Base-by-base conservation (phyloP, 2,113 vertebrate genomes). In the Pseudorhombus dupliciocellatus region DNA sequence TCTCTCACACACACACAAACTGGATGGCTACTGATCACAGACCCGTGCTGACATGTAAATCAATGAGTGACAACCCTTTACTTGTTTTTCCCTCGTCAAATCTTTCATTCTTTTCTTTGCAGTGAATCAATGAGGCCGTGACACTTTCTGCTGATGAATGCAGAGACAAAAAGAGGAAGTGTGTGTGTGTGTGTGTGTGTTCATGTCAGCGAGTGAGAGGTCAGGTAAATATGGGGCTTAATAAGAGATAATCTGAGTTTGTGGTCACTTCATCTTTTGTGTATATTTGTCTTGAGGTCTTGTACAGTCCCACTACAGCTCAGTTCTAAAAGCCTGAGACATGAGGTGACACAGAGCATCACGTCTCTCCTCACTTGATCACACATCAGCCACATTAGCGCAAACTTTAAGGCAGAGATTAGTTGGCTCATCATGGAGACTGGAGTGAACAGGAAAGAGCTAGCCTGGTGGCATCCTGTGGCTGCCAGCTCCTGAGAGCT, bases 61-160 rank as follows among this genome's bases (percentile, higher is more conserved):
- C 66, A 67, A 78, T 77, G 65, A 68, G 28, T 75, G 34, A 72
- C 68, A 59, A 69, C 30, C 56, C 28, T 20, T 61, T 61, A 73
- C 74, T 80, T 44, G 18, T 63, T 72, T 54, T 70, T 31, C 44
- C 58, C 9, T 40, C 9, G 1, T 62, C 75, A 59, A 31, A 69
- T 77, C 24, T 74, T 81, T 68, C 48, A 52, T 22, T 75, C 46
- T 28, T 80, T 77, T 84, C 60, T 79, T 75, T 80, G 70, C 14
- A 25, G 22, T 21, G 44, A 62, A 82, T 85, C 70, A 15, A 84
- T 84, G 25, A 73, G 26, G 60, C 15, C 59, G 14, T 57, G 28
- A 70, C 63, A 34, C 25, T 53, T 75, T 68, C 57, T 44, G 21
- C 44, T 69, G 66, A 77, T 76, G 34, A 73, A 78, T 68, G 30